Base-by-base conservation (phyloP, 2,113 vertebrate species). In the Phalacrocorax carbo region DNA sequence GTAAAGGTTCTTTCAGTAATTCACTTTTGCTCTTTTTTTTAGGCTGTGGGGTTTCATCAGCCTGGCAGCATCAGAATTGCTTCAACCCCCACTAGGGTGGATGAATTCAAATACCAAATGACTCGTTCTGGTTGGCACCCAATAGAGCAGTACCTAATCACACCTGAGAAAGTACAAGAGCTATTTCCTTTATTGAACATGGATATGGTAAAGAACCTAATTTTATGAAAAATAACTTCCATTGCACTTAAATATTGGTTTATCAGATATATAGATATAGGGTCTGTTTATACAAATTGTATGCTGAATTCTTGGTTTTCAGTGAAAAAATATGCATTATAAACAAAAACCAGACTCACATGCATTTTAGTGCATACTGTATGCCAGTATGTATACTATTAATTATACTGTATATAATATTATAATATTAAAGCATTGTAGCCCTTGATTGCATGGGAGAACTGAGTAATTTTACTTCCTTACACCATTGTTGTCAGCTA, bases 31-130 rank as follows among this genome's bases (percentile, higher is more conserved):
- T 95, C 19, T 60, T 95, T 88, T 34, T 81, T 95, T 80, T 94
- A 99, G 99, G 98, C 98, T 4, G 99, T 99, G 81, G 99, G 99
- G 21, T 99, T 99, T 84, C 99, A 99, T 97, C 98, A 99, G 73
- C 99, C 99, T 16, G 99, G 99, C 81, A 99, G 99, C 96, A 98
- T 99, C 93, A 98, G 99, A 61, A 98, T 99, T 69, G 99, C 99
- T 15, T 98, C 99, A 11, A 99, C 99, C 3, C 85, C 98, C 5
- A 97, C 98, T 42, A 98, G 99, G 26, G 99, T 99, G 69, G 99
- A 99, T 85, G 99, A 99, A 97, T 98, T 99, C 96, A 99, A 97
- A 96, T 99, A 99, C 96, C 99, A 99, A 96, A 99, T 99, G 99
- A 98, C 98, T 55, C 98, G 99, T 29, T 97, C 98, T 11, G 98